phyloP scores from a whole-genome alignment of 2,797 vertebrate species.

The Pseudotriccus pelzelni region DNA sequence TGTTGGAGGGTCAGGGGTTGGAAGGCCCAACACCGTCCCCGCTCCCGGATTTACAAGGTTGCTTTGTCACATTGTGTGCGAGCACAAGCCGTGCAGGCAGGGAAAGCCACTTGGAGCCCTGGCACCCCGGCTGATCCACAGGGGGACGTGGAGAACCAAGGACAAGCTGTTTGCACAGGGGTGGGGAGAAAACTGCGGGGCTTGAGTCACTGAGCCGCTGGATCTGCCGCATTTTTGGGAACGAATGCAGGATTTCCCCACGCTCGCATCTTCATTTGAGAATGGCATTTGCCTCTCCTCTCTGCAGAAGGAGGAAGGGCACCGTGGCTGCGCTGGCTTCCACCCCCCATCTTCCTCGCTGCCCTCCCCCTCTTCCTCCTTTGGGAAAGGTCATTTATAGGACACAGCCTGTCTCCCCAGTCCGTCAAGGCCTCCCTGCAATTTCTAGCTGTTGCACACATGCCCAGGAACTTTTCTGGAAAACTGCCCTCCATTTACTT shows the following conservation, averaged over 20 bases:
- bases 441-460: background rate
- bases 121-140: accelerated
- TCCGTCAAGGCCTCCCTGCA: background rate
- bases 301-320: background rate
- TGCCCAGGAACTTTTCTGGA: background rate
- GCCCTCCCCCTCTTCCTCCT: background rate
- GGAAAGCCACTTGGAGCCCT: background rate
- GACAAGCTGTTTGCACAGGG: background rate
- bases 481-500: background rate
- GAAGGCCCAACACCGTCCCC: background rate
- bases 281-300: background rate
- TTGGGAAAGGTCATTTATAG: background rate
- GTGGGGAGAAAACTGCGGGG: background rate
- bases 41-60: background rate
- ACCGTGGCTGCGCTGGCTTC: background rate
- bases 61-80: background rate
- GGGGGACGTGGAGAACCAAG: accelerated
- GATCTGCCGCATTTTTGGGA: background rate
- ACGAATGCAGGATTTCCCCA: background rate
- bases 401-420: accelerated
- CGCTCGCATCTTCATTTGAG: accelerated
- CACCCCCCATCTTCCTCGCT: background rate
- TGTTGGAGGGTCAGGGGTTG: background rate
- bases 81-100: background rate
- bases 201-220: accelerated